Conservation (phyloP, 2,888 invertebrate genomes). For the Ischnura elegans region DNA sequence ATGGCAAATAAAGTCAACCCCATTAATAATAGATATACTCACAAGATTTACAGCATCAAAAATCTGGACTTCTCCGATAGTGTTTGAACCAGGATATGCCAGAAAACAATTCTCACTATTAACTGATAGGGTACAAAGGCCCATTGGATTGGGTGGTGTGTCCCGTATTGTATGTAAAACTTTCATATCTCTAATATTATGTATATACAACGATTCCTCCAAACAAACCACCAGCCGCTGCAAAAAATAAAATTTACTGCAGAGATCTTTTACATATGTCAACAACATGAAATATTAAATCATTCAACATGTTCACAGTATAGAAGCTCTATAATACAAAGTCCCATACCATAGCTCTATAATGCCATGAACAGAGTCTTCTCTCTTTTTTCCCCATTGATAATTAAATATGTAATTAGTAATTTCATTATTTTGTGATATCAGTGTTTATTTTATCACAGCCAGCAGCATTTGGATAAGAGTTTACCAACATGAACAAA, state of each 20-base stretch:
- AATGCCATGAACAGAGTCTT: no score
- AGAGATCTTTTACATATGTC: neutral
- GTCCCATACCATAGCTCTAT: no score
- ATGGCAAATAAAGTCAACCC: neutral
- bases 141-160: constrained; percentile 96
- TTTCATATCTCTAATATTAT: constrained; percentile 99
- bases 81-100: constrained; percentile 97
- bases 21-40: constrained; percentile 75
- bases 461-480: no score
- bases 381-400: no score
- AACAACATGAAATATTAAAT: no score
- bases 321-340: no score
- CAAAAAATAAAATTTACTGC: constrained; percentile 70
- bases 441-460: no score
- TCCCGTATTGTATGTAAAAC: constrained; percentile 98
- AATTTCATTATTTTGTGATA: no score
- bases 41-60: constrained; percentile 95
- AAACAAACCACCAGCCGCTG: constrained; percentile 97
- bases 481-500: no score
- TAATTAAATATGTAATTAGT: no score
- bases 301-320: no score
- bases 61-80: constrained; percentile 96
- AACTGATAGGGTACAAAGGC: constrained; percentile 94
- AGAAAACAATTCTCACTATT: constrained; percentile 95
- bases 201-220: constrained; percentile 98